A percentile compares a stretch with the other conserved stretches of the same genome.
Conservation (phyloP, 2,888 invertebrate species). For the Melanostoma scalare region DNA sequence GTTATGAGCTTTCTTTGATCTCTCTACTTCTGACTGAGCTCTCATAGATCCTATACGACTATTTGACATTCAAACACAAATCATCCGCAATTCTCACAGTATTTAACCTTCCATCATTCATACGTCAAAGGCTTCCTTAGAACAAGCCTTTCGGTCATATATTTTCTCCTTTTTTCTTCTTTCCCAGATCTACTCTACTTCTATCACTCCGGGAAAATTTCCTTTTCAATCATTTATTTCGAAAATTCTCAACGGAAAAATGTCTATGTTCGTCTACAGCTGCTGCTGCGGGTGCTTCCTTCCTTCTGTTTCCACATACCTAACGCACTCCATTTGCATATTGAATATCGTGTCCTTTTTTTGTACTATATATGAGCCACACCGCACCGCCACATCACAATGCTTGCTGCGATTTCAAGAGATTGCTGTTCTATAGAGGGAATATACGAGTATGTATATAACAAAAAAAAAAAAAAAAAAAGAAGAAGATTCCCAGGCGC, state of each 20-base stretch:
- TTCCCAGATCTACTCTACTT: constrained; percentile 1
- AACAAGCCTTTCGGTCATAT: constrained; percentile 34
- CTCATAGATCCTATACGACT: constrained; percentile 11
- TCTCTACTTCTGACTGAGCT: constrained; percentile 5
- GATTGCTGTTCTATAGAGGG: constrained; percentile 39
- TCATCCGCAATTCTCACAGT: constrained; percentile 13
- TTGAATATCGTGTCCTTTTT: constrained; percentile 41
- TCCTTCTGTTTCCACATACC: not conserved
- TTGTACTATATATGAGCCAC: constrained; percentile 2
- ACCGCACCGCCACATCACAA: constrained; percentile 24
- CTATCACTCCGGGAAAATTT: constrained; percentile 15
- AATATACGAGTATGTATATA: constrained; percentile 7
- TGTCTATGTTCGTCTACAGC: constrained; percentile 28
- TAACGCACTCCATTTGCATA: constrained; percentile 59
- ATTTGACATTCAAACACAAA: constrained; percentile 35
- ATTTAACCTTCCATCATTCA: constrained; percentile 52
- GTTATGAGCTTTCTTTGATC: constrained; percentile 23
- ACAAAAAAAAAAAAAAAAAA: constrained; percentile 11
- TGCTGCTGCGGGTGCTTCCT: constrained; percentile 23
- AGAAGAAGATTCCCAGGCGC: constrained; percentile 46
- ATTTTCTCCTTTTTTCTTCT: constrained; percentile 4
- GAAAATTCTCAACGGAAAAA: constrained; percentile 7
- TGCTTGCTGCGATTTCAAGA: constrained; percentile 30
- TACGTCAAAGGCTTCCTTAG: not conserved
- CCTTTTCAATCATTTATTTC: constrained; percentile 50